Evolutionary conservation across 2,797 vertebrate species (phyloP).

Genomic region (Brotula barbata): DNA sequence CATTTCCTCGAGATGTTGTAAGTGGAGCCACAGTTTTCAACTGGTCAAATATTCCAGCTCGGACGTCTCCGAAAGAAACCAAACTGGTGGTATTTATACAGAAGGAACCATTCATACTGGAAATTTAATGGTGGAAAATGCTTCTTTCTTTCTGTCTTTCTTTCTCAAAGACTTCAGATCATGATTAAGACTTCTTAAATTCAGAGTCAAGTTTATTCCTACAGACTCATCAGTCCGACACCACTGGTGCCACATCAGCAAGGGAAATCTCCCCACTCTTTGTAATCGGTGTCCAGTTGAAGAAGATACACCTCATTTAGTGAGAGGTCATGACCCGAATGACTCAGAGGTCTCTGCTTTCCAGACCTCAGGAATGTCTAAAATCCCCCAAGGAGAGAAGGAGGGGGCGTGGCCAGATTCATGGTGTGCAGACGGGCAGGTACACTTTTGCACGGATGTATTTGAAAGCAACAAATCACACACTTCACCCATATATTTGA

Average conservation of each 20-base stretch:
- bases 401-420: conserved; percentile 12
- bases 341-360: conserved; percentile 52
- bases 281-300: conserved; percentile 48
- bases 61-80: conserved; percentile 44
- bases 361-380: conserved; percentile 54
- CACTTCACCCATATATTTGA: not conserved
- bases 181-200: too few species aligned
- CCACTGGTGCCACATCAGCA: conserved; percentile 24
- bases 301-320: conserved; percentile 64
- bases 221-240: not conserved
- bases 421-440: conserved; percentile 1
- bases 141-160: not conserved
- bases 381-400: conserved; percentile 16
- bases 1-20: conserved; percentile 44
- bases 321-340: conserved; percentile 49
- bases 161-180: too few species aligned
- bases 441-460: not conserved
- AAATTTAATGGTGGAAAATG: conserved; percentile 50
- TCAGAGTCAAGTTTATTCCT: too few species aligned
- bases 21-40: conserved; percentile 39
- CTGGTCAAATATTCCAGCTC: conserved; percentile 39
- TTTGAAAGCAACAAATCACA: not conserved
- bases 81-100: conserved; percentile 60
- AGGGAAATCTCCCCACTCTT: conserved; percentile 23
- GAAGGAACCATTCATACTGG: conserved; percentile 50